Conservation (phyloP, 2,888 invertebrate genomes). For the Unio pictorum region DNA sequence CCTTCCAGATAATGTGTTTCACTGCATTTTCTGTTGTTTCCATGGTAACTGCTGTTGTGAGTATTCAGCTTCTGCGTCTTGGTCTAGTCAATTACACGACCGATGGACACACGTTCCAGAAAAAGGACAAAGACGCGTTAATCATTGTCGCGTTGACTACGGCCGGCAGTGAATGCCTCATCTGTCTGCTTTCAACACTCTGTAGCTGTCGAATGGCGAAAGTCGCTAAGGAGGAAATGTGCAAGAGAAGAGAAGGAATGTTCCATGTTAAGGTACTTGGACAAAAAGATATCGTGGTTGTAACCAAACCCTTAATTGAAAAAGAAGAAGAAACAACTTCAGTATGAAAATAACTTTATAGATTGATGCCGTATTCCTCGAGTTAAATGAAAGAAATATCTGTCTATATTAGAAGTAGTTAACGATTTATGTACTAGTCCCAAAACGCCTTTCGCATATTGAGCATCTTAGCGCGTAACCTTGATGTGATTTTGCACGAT, state of each 20-base stretch:
- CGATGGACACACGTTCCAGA: slow-evolving; percentile 71
- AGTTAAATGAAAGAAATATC: too few species aligned
- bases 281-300: slow-evolving; percentile 71
- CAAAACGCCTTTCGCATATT: too few species aligned
- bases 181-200: slow-evolving; percentile 68
- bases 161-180: slow-evolving; percentile 67
- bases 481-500: too few species aligned
- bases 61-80: slow-evolving; percentile 72
- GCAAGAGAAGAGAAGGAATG: slow-evolving; percentile 69
- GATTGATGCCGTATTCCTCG: too few species aligned
- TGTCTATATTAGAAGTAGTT: too few species aligned
- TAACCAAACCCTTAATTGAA: slow-evolving; percentile 55
- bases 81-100: slow-evolving; percentile 72
- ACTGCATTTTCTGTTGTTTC: slow-evolving; percentile 71
- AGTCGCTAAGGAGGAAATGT: slow-evolving; percentile 69
- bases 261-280: slow-evolving; percentile 71
- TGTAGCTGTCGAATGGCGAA: slow-evolving; percentile 69
- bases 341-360: slow-evolving; percentile 1
- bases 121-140: slow-evolving; percentile 68
- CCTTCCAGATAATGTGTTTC: slow-evolving; percentile 71
- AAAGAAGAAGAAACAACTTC: slow-evolving; percentile 33
- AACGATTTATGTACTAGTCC: too few species aligned
- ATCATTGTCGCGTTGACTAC: slow-evolving; percentile 67
- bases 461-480: too few species aligned
- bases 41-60: slow-evolving; percentile 70